phyloP scores from a whole-genome alignment of 2,113 vertebrate genomes.

The Mirounga angustirostris region DNA sequence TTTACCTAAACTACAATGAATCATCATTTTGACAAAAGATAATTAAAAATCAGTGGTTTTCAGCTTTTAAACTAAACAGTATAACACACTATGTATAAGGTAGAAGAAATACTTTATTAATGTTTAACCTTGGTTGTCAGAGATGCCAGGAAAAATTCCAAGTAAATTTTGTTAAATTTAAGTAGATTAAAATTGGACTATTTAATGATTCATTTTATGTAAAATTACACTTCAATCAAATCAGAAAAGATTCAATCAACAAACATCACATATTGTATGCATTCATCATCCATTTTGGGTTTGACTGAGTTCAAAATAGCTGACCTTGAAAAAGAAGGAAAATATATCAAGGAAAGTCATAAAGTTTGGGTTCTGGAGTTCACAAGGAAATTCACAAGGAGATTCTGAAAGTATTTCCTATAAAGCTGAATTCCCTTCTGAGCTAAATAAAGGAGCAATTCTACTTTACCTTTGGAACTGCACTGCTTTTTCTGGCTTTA shows the following conservation, averaged over 20 bases:
- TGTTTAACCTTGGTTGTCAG: not conserved
- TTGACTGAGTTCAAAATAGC: not conserved
- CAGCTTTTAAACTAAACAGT: not conserved
- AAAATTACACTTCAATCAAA: not conserved
- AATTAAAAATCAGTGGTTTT: not conserved
- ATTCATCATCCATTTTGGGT: not conserved
- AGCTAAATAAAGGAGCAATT: not conserved
- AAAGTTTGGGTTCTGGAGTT: not conserved
- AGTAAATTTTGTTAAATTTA: not conserved
- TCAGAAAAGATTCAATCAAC: not conserved
- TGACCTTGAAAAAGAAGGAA: not conserved
- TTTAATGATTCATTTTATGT: not conserved
- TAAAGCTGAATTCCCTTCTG: not conserved
- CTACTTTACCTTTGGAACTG: not conserved
- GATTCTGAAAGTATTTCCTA: not conserved
- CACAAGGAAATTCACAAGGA: not conserved
- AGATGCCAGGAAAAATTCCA: not conserved
- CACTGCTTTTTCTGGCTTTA: not conserved
- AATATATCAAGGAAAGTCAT: not conserved
- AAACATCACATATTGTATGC: not conserved
- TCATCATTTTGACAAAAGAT: not conserved
- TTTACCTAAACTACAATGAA: not conserved
- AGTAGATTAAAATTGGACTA: not conserved
- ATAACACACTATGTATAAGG: not conserved
- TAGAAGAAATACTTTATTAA: not conserved